These are phyloP conservation scores for Oncorhynchus masou DNA, from an alignment of 2,113 vertebrate species.

Conservation along the genomic window DNA sequence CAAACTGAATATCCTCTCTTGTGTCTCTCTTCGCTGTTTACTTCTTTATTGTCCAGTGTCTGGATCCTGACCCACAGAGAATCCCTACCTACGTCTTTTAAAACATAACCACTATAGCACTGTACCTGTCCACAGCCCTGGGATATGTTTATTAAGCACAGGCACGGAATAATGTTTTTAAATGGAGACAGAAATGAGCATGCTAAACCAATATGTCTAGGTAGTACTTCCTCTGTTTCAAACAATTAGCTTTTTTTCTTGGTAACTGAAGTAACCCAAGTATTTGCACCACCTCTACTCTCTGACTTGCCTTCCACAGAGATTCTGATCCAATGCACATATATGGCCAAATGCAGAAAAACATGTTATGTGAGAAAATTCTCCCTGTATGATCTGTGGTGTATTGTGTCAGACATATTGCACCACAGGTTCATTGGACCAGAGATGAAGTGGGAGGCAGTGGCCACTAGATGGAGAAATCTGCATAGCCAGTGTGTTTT, in stretches of 20 bases:
- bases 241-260: too few species aligned
- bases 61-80: too few species aligned
- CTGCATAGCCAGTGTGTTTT: constrained; percentile 9
- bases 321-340: background rate
- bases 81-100: background rate
- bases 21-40: background rate
- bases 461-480: constrained; percentile 57
- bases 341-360: background rate
- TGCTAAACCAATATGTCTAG: too few species aligned
- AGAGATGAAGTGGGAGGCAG: background rate
- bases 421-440: background rate
- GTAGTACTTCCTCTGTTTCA: background rate
- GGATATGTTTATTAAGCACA: background rate
- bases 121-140: background rate
- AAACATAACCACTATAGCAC: too few species aligned
- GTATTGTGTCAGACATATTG: background rate
- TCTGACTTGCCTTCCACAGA: background rate
- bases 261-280: background rate
- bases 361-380: background rate
- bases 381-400: background rate
- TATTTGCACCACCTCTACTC: background rate
- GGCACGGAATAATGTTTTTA: background rate
- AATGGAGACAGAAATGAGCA: too few species aligned
- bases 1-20: background rate
- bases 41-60: background rate